phyloP scores from a whole-genome alignment of 2,113 vertebrate genomes.

The Gymnocephalus cernua region DNA sequence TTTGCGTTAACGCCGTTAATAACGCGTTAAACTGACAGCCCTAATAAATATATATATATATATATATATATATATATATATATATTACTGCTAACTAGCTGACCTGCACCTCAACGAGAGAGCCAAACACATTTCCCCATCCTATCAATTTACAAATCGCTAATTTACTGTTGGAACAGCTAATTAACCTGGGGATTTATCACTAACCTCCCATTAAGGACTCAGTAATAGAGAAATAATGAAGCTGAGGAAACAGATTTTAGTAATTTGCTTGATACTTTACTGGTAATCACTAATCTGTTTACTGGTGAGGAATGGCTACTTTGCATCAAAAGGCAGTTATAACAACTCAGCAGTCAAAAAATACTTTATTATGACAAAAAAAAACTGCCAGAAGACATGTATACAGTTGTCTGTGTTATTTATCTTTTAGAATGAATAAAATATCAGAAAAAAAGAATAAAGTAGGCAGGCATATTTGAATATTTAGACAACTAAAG shows the following conservation, averaged over 20 bases:
- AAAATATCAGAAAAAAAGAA: not conserved
- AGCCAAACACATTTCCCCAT: constrained; percentile 3
- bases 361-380: too few species aligned
- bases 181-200: constrained; percentile 51
- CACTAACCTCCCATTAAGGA: constrained; percentile 30
- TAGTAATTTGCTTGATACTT: constrained; percentile 27
- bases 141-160: constrained; percentile 27
- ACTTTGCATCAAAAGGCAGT: constrained; percentile 1
- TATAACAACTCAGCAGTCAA: not conserved
- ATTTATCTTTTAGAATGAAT: not conserved
- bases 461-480: not conserved
- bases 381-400: not conserved
- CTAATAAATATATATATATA: not conserved
- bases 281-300: constrained; percentile 33
- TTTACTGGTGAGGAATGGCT: constrained; percentile 29
- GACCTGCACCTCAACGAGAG: constrained; percentile 33
- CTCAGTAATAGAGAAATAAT: constrained; percentile 11
- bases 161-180: constrained; percentile 33
- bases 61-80: not conserved
- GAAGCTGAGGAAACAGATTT: constrained; percentile 35
- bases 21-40: too few species aligned
- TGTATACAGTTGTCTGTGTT: not conserved
- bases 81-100: not conserved
- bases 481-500: not conserved
- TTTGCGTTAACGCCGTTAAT: too few species aligned